Percentiles rank a stretch among this genome's conserved stretches.
Conservation (phyloP, 2,888 invertebrate species). For the Rugalucina vietnamica region DNA sequence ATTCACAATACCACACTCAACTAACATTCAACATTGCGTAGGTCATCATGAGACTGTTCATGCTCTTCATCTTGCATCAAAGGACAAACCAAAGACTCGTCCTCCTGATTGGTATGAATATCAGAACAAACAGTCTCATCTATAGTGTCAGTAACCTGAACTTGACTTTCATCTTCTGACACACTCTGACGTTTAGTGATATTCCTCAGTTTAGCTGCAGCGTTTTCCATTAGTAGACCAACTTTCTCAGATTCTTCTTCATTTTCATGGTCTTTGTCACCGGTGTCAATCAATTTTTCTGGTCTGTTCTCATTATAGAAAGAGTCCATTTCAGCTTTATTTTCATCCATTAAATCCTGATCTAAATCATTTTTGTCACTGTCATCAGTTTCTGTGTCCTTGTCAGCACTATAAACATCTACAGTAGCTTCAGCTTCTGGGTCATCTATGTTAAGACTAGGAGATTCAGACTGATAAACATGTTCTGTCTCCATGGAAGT, state of each 20-base stretch:
- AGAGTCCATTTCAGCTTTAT: conserved; percentile 36
- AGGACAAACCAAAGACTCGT: neutral
- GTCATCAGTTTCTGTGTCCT: conserved; percentile 18
- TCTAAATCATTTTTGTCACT: conserved; percentile 24
- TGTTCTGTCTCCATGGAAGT: neutral
- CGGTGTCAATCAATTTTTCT: neutral
- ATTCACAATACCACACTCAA: too few species aligned
- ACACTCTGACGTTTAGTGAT: conserved; percentile 1
- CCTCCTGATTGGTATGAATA: neutral
- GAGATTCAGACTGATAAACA: neutral
- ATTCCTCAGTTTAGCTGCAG: conserved; percentile 64
- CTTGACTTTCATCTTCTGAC: neutral
- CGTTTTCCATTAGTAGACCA: conserved; percentile 63
- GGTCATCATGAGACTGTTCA: neutral
- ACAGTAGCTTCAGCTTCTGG: neutral
- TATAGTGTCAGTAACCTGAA: neutral
- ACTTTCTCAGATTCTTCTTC: conserved; percentile 52
- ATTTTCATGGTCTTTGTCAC: conserved; percentile 10
- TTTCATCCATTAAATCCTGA: conserved; percentile 32
- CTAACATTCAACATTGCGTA: neutral
- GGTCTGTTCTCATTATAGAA: conserved; percentile 13
- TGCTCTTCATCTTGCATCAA: neutral
- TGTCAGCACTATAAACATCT: conserved; percentile 36
- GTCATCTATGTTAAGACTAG: neutral
- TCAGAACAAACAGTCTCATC: neutral